Conservation (phyloP, 2,113 vertebrate species). For the Xiphophorus hellerii region DNA sequence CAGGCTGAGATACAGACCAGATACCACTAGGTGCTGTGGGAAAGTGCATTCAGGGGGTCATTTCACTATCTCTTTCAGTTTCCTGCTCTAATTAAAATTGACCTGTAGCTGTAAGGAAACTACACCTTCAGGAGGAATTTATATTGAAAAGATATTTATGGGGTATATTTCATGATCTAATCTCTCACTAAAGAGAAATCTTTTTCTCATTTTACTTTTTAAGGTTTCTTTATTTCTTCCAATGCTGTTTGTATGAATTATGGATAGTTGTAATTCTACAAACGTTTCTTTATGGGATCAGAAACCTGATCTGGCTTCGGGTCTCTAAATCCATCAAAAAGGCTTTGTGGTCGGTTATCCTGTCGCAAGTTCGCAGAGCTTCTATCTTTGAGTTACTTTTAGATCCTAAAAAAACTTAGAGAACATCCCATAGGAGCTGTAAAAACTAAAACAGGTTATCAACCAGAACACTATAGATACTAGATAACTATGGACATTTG, state of each 20-base stretch:
- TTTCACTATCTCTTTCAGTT: conserved; percentile 4
- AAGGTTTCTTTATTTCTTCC: not conserved
- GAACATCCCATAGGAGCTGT: too few relatives aligned
- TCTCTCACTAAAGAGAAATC: not conserved
- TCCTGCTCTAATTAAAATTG: conserved; percentile 19
- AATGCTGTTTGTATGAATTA: not conserved
- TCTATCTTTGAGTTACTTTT: too few relatives aligned
- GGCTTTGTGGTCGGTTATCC: too few relatives aligned
- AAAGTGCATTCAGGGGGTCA: conserved; percentile 52
- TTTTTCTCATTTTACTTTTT: not conserved
- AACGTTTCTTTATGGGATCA: too few relatives aligned
- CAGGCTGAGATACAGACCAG: conserved; percentile 64
- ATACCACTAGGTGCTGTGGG: conserved; percentile 64
- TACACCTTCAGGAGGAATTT: not conserved
- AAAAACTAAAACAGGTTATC: too few relatives aligned
- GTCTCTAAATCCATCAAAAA: too few relatives aligned
- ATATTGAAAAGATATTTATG: not conserved
- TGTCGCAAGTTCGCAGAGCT: too few relatives aligned
- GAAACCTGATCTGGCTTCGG: too few relatives aligned
- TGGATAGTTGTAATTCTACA: not conserved
- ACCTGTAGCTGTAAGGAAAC: conserved; percentile 2
- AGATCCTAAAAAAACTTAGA: too few relatives aligned
- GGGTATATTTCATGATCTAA: not conserved
- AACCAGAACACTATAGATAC: too few relatives aligned
- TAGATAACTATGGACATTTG: too few relatives aligned